Base-by-base conservation (phyloP, 2,113 vertebrate species). In the Lamprologus sp. region DNA sequence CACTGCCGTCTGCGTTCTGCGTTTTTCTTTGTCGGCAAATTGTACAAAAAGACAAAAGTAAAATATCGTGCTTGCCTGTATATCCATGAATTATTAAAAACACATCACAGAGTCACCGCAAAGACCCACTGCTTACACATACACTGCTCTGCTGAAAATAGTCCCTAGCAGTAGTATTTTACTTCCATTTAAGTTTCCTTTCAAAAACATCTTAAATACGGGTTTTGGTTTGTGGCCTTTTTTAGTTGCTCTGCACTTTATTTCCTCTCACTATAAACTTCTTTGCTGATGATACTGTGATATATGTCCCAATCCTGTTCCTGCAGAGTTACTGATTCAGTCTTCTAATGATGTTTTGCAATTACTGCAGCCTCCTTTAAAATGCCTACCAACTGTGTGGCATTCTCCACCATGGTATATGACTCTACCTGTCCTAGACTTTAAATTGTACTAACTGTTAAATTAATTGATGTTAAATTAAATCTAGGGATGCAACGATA, bases 221-320 rank as follows among this genome's bases (percentile, higher is more conserved):
- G 7, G 4, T 5, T 9, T 26, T 7, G 37, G 21, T 73, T 45
- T 75, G 21, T 17, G 23, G 4, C 23, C 14, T 75, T 26, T 2
- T 26, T 17, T 45, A 26, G 19, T 28, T 28, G 68, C 8, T 75
- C 17, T 47, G 15, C 0, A 75, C 23, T 77, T 77, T 13, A 49
- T 49, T 49, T 51, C 17, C 26, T 11, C 15, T 13, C 45, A 3
- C 26, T 77, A 51, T 77, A 2, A 77, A 49, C 26, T 12, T 77
- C 26, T 77, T 77, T 51, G 73, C 73, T 51, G 73, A 77, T 77
- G 45, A 77, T n/a, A 49, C 26, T 77, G 70, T 49, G 15, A 28
- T 49, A 75, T 31, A 19, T 49, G 2, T 2, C 1, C 15, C 7
- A 31, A n/a, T 31, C 45, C 28, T 3, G 4, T 49, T 47, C 42